A percentile compares a stretch with the other conserved stretches of the same genome.
phyloP scores from a whole-genome alignment of 2,888 invertebrate species.

The Platypus cylindrus region DNA sequence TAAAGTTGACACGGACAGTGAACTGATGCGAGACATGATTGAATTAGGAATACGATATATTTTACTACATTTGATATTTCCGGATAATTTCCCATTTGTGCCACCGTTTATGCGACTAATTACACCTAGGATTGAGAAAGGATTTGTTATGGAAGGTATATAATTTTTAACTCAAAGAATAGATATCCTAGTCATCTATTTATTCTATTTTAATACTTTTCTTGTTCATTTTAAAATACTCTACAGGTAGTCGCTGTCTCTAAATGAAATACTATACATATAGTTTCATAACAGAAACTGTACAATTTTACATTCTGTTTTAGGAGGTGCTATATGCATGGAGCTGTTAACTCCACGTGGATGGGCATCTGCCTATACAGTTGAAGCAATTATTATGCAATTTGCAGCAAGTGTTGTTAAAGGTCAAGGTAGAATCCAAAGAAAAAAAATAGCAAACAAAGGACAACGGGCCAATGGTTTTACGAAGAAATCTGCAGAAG shows the following conservation, averaged over 20 bases:
- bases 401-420: slow-evolving; percentile 81
- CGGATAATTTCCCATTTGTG: slow-evolving; percentile 80
- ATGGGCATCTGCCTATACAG: slow-evolving; percentile 80
- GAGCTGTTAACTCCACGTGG: slow-evolving; percentile 74
- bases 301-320: too few relatives aligned
- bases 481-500: slow-evolving; percentile 69
- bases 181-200: background rate
- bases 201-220: too few relatives aligned
- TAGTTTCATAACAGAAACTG: too few relatives aligned
- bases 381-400: slow-evolving; percentile 80
- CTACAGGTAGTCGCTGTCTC: too few relatives aligned
- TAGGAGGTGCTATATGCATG: slow-evolving; percentile 75
- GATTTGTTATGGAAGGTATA: slow-evolving; percentile 71
- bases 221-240: too few relatives aligned
- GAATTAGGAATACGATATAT: slow-evolving; percentile 64
- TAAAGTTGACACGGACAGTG: slow-evolving; percentile 73
- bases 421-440: slow-evolving; percentile 72
- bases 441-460: slow-evolving; percentile 65
- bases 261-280: too few relatives aligned
- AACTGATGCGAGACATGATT: slow-evolving; percentile 67
- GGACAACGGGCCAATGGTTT: slow-evolving; percentile 70
- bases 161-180: background rate
- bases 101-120: slow-evolving; percentile 67
- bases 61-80: slow-evolving; percentile 67
- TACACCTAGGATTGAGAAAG: slow-evolving; percentile 51